Base-by-base conservation (phyloP, 2,113 vertebrate genomes). In the Pyxicephalus adspersus region DNA sequence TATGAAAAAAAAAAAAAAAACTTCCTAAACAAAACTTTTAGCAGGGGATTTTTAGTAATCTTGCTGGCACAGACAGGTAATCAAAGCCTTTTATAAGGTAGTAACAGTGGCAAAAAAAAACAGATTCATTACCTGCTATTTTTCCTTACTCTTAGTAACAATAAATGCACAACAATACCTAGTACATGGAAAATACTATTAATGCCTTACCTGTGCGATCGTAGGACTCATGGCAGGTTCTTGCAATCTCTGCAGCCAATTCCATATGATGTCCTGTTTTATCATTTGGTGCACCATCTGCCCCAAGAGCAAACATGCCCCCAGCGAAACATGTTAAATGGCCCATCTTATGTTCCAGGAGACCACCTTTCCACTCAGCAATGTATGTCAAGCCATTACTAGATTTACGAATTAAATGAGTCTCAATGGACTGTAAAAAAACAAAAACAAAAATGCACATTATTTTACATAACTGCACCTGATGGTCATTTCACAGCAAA, bases 271-370 rank as follows among this genome's bases (percentile, higher is more conserved):
- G 96, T 38, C 96, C 96, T 0, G 93, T 96, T 89, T 93, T 93
- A 85, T 95, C 94, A 1, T 63, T n/a, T 0, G 96, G 93, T 0
- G 96, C 96, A 1, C 96, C 95, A 0, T 98, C 96, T 0, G 97
- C 97, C 15, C 98, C 98, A 0, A 99, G 93, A 0, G 96, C 97
- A 82, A 99, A 98, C 98, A 99, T 99, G 78, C 98, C 98, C 2
- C 98, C 98, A 0, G 98, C 96, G 45, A 99, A 99, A 83, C 98
- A 99, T 2, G 98, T 98, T 84, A 99, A 91, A 84, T 99, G 98
- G 5, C 98, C 98, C 98, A 99, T 99, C 91, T 99, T 99, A 76
- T 99, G 97, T 34, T 99, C 98, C 18, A 99, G 92, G 9, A 99
- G 93, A 0, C 98, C 98, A 0, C 97, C 97, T 86, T 99, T 99